A percentile compares a stretch with the other conserved stretches of the same genome.
Evolutionary conservation across 2,888 invertebrate species (phyloP).

Genomic region (Ptilodon capucinus): DNA sequence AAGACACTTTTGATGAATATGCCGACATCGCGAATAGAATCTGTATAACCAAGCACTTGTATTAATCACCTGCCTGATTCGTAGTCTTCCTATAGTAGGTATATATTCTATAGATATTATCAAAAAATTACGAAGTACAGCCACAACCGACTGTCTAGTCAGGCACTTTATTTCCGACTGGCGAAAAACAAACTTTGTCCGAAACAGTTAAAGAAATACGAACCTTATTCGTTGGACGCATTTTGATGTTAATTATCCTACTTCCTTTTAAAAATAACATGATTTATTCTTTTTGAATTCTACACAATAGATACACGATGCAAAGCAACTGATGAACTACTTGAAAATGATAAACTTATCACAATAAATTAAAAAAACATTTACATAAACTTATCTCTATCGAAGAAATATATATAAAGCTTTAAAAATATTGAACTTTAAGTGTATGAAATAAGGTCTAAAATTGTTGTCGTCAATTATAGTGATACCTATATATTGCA

Average conservation of each 20-base stretch:
- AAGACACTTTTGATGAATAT: slow-evolving; percentile 72
- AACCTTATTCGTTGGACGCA: slow-evolving; percentile 68
- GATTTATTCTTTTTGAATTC: slow-evolving; percentile 43
- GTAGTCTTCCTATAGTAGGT: background rate
- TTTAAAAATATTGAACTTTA: background rate
- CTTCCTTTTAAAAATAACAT: slow-evolving; percentile 67
- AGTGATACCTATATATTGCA: background rate
- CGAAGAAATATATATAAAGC: background rate
- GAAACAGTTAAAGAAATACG: slow-evolving; percentile 35
- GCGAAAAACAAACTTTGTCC: slow-evolving; percentile 22
- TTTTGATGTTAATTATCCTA: slow-evolving; percentile 69
- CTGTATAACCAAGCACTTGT: slow-evolving; percentile 31
- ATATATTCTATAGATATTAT: background rate
- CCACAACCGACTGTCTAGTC: slow-evolving; percentile 27
- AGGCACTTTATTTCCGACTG: slow-evolving; percentile 51
- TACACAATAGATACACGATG: slow-evolving; percentile 37
- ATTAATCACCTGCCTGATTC: background rate
- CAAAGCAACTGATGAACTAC: slow-evolving; percentile 40
- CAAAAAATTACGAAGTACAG: background rate
- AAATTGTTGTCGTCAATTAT: background rate
- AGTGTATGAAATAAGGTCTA: slow-evolving; percentile 21
- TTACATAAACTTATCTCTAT: slow-evolving; percentile 55
- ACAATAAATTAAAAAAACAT: slow-evolving; percentile 44
- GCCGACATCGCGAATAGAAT: slow-evolving; percentile 67
- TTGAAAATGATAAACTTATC: slow-evolving; percentile 52